These are phyloP conservation scores for Andrena camellia DNA, from an alignment of 2,888 invertebrate species.

Conservation along the genomic window DNA sequence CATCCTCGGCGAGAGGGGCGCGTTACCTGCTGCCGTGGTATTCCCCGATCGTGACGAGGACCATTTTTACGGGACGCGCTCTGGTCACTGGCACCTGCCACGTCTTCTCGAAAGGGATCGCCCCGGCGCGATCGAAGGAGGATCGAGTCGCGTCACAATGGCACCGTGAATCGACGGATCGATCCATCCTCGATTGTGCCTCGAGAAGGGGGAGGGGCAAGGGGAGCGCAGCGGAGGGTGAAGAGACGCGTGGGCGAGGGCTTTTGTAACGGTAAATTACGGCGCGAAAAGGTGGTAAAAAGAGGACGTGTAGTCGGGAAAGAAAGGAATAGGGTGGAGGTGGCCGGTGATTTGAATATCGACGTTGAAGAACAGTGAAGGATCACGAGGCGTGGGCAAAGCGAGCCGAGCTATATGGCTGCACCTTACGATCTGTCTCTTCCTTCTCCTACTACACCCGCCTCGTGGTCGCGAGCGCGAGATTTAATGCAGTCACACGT, in stretches of 20 bases:
- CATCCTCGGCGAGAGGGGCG: slow-evolving; percentile 3
- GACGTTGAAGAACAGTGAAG: slow-evolving; percentile 77
- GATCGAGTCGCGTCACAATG: slow-evolving; percentile 53
- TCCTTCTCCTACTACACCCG: slow-evolving; percentile 43
- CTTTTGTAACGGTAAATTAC: slow-evolving; percentile 73
- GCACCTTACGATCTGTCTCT: slow-evolving; percentile 74
- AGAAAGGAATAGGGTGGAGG: slow-evolving; percentile 68
- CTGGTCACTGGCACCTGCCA: slow-evolving; percentile 65
- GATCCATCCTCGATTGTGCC: slow-evolving; percentile 65
- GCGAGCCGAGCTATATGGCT: slow-evolving; percentile 63
- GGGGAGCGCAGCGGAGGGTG: neutral
- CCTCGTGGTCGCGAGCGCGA: slow-evolving; percentile 31
- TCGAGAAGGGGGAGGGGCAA: slow-evolving; percentile 21
- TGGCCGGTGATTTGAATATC: slow-evolving; percentile 77
- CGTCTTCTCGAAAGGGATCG: slow-evolving; percentile 36
- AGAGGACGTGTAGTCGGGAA: slow-evolving; percentile 66
- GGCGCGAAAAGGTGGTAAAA: slow-evolving; percentile 73
- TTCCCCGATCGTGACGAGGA: slow-evolving; percentile 57
- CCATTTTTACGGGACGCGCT: slow-evolving; percentile 42
- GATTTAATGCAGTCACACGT: slow-evolving; percentile 72
- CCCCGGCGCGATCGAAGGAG: slow-evolving; percentile 42
- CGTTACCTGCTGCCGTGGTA: slow-evolving; percentile 37
- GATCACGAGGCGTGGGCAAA: slow-evolving; percentile 77
- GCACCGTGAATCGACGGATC: slow-evolving; percentile 72
- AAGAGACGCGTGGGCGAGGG: slow-evolving; percentile 67